These are phyloP conservation scores for Sinonovacula constricta DNA, from an alignment of 1,140 invertebrate genomes.

Conservation along the genomic window DNA sequence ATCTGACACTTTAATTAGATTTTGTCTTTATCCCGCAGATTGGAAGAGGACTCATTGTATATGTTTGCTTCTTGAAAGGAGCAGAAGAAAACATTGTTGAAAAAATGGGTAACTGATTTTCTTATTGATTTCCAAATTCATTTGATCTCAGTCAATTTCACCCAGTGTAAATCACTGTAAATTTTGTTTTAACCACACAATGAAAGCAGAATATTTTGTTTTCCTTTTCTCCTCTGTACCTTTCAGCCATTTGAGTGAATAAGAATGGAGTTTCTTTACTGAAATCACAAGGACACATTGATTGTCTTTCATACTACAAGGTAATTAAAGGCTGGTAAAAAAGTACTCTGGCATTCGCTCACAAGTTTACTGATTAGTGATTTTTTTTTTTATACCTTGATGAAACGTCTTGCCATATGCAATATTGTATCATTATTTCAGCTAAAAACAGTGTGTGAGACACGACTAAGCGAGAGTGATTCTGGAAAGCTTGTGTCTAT, in stretches of 20 bases:
- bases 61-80: slow-evolving; percentile 77
- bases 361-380: too few relatives aligned
- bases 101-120: slow-evolving; percentile 70
- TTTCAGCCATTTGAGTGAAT: not conserved
- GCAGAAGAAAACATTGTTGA: slow-evolving; percentile 68
- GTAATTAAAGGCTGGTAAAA: too few relatives aligned
- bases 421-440: too few relatives aligned
- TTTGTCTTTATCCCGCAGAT: slow-evolving; percentile 55
- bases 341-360: too few relatives aligned
- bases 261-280: not conserved
- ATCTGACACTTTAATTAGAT: not conserved
- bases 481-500: slow-evolving; percentile 72
- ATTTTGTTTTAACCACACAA: not conserved
- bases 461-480: slow-evolving; percentile 72
- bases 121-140: too few relatives aligned
- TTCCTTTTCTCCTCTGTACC: not conserved
- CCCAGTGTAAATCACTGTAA: not conserved
- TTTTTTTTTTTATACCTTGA: too few relatives aligned
- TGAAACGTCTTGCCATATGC: too few relatives aligned
- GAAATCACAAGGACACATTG: too few relatives aligned
- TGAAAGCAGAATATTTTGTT: not conserved
- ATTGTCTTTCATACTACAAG: too few relatives aligned
- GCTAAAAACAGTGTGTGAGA: slow-evolving; percentile 74
- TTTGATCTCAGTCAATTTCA: too few relatives aligned
- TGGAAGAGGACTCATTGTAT: slow-evolving; percentile 73